These are phyloP conservation scores for Caenorhabditis angaria DNA, from an alignment of 2,888 invertebrate genomes.

Conservation along the genomic window DNA sequence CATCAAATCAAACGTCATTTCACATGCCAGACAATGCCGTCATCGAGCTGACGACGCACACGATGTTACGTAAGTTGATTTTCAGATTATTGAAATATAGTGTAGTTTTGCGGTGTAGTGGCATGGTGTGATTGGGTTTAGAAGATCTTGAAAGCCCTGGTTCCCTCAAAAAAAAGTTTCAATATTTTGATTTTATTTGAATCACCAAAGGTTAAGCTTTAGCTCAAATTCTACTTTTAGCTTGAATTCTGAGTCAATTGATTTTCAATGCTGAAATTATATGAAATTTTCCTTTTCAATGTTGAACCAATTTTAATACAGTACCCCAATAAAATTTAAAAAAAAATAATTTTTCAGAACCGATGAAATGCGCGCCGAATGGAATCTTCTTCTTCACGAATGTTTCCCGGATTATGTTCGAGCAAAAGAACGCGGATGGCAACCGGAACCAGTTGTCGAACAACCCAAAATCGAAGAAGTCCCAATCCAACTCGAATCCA, in stretches of 20 bases:
- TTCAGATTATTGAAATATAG: neutral
- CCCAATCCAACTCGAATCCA: neutral
- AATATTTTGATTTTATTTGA: too few species aligned
- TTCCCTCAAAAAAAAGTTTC: too few species aligned
- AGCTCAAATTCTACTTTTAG: too few species aligned
- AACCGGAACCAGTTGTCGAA: constrained; percentile 25
- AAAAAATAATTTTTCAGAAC: constrained; percentile 38
- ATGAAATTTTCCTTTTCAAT: too few species aligned
- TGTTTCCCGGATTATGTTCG: constrained; percentile 59
- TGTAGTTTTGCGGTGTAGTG: constrained; percentile 14
- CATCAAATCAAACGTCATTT: constrained; percentile 54
- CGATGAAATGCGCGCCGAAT: constrained; percentile 56
- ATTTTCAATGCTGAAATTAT: neutral
- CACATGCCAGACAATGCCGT: constrained; percentile 52
- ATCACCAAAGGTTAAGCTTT: too few species aligned
- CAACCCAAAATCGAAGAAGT: neutral
- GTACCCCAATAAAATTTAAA: neutral
- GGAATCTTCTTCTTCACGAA: constrained; percentile 50
- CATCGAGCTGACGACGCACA: constrained; percentile 52
- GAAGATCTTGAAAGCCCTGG: too few species aligned
- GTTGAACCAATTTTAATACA: too few species aligned
- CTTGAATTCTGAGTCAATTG: neutral
- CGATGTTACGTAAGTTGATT: constrained; percentile 50
- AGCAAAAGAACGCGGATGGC: constrained; percentile 55
- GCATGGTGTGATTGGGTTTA: constrained; percentile 19